A percentile compares a stretch with the other conserved stretches of the same genome.
Conservation (phyloP, 2,113 vertebrate genomes). For the Trematomus loennbergii region DNA sequence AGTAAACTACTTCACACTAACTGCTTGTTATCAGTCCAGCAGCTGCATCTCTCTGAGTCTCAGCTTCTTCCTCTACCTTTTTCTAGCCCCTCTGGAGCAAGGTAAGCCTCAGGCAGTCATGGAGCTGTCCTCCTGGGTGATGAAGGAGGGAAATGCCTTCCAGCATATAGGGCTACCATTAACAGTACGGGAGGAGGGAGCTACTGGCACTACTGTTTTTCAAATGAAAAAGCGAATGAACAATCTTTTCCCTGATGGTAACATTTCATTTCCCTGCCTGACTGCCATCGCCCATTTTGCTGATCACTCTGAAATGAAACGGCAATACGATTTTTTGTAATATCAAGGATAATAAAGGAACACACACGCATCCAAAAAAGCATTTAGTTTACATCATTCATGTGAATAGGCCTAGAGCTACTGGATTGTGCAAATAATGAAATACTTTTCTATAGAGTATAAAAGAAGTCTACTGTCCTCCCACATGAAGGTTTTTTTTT, state of each 20-base stretch:
- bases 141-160: conserved; percentile 56
- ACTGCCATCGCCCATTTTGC: conserved; percentile 59
- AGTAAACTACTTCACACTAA: conserved; percentile 32
- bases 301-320: conserved; percentile 69
- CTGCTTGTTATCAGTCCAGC: conserved; percentile 32
- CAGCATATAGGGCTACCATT: conserved; percentile 51
- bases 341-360: conserved; percentile 47
- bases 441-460: conserved; percentile 23
- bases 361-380: conserved; percentile 25
- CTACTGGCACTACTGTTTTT: conserved; percentile 56
- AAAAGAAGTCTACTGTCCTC: conserved; percentile 27
- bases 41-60: conserved; percentile 21
- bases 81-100: conserved; percentile 41
- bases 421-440: conserved; percentile 38
- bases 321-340: conserved; percentile 45
- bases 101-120: conserved; percentile 58
- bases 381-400: conserved; percentile 48
- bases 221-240: conserved; percentile 70
- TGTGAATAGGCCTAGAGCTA: conserved; percentile 30
- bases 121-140: conserved; percentile 64
- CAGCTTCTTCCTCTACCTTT: conserved; percentile 22
- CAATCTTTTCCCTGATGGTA: conserved; percentile 63
- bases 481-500: conserved; percentile 8
- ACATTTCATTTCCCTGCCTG: conserved; percentile 67
- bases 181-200: conserved; percentile 42